Conservation (phyloP, 2,888 invertebrate species). For the Pachydiplax longipennis region DNA sequence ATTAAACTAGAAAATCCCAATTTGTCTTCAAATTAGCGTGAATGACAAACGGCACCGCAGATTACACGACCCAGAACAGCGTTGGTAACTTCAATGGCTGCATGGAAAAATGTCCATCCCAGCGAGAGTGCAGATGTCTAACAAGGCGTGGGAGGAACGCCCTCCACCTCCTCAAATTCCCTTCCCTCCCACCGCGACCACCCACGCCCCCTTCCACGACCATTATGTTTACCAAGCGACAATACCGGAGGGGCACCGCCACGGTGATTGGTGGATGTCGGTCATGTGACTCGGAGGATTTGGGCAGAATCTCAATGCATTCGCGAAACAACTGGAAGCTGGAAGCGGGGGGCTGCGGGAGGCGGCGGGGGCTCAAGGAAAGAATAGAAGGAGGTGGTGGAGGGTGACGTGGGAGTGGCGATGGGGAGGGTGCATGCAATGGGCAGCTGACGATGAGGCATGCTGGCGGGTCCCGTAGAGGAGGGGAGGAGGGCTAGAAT, state of each 20-base stretch:
- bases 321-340: conserved; percentile 23
- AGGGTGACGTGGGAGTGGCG: conserved; percentile 49
- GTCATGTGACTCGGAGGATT: conserved; percentile 27
- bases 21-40: neutral
- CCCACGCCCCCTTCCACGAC: conserved; percentile 35
- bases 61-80: neutral
- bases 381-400: neutral
- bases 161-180: neutral
- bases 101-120: neutral
- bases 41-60: neutral
- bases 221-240: conserved; percentile 29
- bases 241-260: neutral
- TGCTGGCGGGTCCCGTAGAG: conserved; percentile 59
- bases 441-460: conserved; percentile 50
- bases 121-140: neutral
- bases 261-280: neutral
- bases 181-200: conserved; percentile 1
- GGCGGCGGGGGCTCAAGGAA: conserved; percentile 45
- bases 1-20: neutral
- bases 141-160: neutral
- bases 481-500: conserved; percentile 56
- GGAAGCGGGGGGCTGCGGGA: neutral
- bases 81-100: conserved; percentile 12
- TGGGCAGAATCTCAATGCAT: conserved; percentile 42
- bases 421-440: conserved; percentile 49